Percentiles rank a stretch among this genome's conserved stretches.
Conservation (phyloP, 2,113 vertebrate genomes). For the Bettongia penicillata region DNA sequence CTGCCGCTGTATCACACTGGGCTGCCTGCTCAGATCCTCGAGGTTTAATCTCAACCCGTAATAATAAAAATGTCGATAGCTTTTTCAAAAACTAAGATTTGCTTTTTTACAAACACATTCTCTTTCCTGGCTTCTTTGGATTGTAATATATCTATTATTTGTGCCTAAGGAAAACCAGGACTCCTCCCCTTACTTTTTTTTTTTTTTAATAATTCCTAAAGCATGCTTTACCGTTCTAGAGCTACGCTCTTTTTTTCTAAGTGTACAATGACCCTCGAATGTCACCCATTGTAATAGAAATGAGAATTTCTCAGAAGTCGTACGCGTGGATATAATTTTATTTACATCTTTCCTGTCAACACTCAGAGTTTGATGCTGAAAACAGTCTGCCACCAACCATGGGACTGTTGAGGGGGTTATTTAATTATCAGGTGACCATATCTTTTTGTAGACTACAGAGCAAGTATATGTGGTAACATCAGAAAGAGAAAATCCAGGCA, state of each 20-base stretch:
- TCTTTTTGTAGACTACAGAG: not conserved
- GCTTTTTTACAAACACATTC: not conserved
- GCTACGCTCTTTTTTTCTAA: not conserved
- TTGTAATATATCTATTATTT: slow-evolving; percentile 16
- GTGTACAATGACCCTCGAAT: not conserved
- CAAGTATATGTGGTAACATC: not conserved
- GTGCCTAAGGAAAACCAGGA: not conserved
- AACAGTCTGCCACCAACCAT: not conserved
- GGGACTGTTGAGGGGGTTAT: not conserved
- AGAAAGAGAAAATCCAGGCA: not conserved
- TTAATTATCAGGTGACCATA: slow-evolving; percentile 3
- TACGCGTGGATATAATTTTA: not conserved
- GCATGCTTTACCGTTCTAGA: not conserved
- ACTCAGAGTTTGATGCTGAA: not conserved
- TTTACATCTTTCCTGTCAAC: not conserved
- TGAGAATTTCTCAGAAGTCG: not conserved
- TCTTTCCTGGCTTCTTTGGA: not conserved
- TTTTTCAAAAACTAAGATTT: slow-evolving; percentile 18
- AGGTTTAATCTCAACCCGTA: not conserved
- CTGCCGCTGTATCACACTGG: not conserved
- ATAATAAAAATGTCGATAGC: not conserved
- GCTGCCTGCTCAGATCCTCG: not conserved
- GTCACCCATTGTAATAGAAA: not conserved
- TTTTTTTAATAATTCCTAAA: not conserved
- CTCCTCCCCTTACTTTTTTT: not conserved